A percentile compares a stretch with the other conserved stretches of the same genome.
Conservation (phyloP, 2,888 invertebrate species). For the Bellardia pandia region DNA sequence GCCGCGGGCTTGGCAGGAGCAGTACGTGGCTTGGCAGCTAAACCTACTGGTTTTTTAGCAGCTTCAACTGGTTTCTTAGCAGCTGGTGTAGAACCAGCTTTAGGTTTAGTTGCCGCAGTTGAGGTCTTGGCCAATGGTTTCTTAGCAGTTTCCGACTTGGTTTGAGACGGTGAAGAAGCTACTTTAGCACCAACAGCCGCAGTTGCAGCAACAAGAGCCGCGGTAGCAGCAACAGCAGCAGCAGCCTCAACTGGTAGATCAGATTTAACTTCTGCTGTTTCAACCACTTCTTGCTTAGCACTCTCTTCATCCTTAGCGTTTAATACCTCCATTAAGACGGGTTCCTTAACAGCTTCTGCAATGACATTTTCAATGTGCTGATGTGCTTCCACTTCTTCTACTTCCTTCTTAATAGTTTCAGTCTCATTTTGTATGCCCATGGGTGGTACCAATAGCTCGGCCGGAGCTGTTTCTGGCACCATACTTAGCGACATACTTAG, state of each 20-base stretch:
- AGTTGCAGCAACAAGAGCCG: slow-evolving; percentile 41
- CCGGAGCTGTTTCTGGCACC: slow-evolving; percentile 40
- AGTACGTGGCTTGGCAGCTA: slow-evolving; percentile 68
- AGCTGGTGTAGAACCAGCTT: slow-evolving; percentile 48
- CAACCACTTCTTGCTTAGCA: slow-evolving; percentile 23
- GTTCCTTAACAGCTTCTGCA: slow-evolving; percentile 38
- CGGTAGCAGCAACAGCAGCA: slow-evolving; percentile 59
- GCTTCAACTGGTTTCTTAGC: slow-evolving; percentile 39
- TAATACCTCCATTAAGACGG: slow-evolving; percentile 21
- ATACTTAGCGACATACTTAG: slow-evolving; percentile 10
- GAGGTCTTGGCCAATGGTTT: slow-evolving; percentile 59
- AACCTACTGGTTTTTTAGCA: slow-evolving; percentile 48
- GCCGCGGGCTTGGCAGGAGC: slow-evolving; percentile 73
- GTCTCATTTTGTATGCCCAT: slow-evolving; percentile 18
- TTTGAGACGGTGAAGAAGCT: slow-evolving; percentile 39
- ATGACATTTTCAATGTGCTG: slow-evolving; percentile 34
- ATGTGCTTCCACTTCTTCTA: neutral
- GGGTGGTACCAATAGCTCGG: slow-evolving; percentile 34
- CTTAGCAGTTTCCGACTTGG: slow-evolving; percentile 53
- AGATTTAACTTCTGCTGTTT: slow-evolving; percentile 20
- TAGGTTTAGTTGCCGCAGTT: slow-evolving; percentile 64
- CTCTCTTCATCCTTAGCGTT: slow-evolving; percentile 14
- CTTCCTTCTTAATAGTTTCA: slow-evolving; percentile 15
- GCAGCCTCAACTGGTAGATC: slow-evolving; percentile 68
- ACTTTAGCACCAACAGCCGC: slow-evolving; percentile 30